These are phyloP conservation scores for Neotoxoptera formosana DNA, from an alignment of 1,140 invertebrate species.

Conservation along the genomic window DNA sequence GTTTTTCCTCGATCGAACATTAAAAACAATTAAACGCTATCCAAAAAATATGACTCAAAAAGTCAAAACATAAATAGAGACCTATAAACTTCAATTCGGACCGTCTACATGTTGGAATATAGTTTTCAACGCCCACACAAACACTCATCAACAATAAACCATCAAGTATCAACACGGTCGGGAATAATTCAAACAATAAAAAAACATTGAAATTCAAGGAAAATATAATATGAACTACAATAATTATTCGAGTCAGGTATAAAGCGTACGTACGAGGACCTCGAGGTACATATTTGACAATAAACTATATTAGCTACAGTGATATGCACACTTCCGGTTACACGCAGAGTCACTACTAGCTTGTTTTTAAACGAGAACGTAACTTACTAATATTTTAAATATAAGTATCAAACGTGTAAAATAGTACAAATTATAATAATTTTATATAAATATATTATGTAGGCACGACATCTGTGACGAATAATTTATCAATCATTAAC, in stretches of 20 bases:
- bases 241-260: slow-evolving; percentile 4
- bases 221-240: slow-evolving; percentile 4
- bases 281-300: background rate
- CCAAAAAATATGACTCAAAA: background rate
- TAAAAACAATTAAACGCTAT: background rate
- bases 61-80: background rate
- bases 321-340: background rate
- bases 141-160: background rate
- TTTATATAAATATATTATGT: no score
- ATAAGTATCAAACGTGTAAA: background rate
- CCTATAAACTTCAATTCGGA: background rate
- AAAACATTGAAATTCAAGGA: background rate
- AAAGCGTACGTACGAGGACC: no score
- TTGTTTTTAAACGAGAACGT: background rate
- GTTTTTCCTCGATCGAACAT: no score
- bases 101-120: background rate
- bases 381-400: background rate
- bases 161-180: background rate
- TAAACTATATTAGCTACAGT: background rate
- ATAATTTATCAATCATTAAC: no score
- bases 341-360: background rate
- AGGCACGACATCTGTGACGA: no score
- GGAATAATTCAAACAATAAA: background rate
- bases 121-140: background rate
- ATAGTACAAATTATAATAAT: background rate